Conservation (phyloP, 2,113 vertebrate species). For the Motacilla alba region DNA sequence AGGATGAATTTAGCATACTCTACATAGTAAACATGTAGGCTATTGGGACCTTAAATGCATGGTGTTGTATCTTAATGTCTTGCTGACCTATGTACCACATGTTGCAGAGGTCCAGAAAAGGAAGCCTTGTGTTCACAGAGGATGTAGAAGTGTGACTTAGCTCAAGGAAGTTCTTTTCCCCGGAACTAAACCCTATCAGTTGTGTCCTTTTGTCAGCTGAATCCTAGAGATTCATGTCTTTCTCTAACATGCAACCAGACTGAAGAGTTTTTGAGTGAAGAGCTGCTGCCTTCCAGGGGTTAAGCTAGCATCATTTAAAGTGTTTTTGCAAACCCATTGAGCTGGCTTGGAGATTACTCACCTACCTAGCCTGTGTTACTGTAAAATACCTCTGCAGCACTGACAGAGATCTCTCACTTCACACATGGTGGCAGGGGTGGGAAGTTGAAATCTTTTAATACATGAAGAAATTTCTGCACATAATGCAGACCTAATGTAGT, state of each 20-base stretch:
- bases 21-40: neutral
- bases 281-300: neutral
- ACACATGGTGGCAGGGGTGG: neutral
- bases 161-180: neutral
- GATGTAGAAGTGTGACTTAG: rapidly evolving
- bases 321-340: neutral
- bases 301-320: neutral
- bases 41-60: neutral
- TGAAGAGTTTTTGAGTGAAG: neutral
- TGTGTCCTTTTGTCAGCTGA: neutral
- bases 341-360: neutral
- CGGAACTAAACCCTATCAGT: neutral
- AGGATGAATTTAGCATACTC: neutral
- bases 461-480: neutral
- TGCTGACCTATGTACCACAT: rapidly evolving
- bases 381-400: neutral
- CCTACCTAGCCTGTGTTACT: neutral
- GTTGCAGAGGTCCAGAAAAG: neutral
- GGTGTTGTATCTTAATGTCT: neutral
- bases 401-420: neutral
- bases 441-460: neutral
- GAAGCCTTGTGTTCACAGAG: neutral
- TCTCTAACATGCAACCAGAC: neutral
- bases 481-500: neutral
- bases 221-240: neutral